These are phyloP conservation scores for Platypus cylindrus DNA, from an alignment of 2,888 invertebrate genomes.

Conservation along the genomic window DNA sequence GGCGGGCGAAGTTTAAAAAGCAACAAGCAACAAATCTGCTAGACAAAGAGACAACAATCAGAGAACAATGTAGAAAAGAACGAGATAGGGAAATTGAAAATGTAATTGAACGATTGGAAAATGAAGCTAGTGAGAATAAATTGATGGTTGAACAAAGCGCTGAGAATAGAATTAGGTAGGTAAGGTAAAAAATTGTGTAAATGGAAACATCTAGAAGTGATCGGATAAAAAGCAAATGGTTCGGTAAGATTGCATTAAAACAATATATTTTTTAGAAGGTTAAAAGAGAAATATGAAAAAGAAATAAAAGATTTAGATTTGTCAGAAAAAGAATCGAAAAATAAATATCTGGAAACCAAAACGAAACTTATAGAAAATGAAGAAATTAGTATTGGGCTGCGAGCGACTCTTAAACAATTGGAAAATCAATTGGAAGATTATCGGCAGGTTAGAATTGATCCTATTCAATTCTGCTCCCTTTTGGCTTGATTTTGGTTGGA, in stretches of 20 bases:
- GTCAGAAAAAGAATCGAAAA: conserved; percentile 51
- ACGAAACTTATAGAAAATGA: conserved; percentile 53
- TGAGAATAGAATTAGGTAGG: conserved; percentile 36
- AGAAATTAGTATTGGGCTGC: conserved; percentile 42
- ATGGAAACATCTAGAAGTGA: no score
- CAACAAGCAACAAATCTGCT: conserved; percentile 48
- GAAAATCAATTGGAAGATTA: conserved; percentile 51
- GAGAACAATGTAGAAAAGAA: conserved; percentile 57
- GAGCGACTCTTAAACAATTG: conserved; percentile 51
- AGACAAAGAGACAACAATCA: conserved; percentile 54
- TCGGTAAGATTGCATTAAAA: neutral
- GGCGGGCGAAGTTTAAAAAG: conserved; percentile 47
- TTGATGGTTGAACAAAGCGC: conserved; percentile 48
- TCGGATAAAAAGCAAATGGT: neutral
- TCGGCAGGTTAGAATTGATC: conserved; percentile 41
- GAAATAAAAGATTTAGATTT: conserved; percentile 55
- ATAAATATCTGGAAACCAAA: conserved; percentile 54
- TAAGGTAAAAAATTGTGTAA: neutral
- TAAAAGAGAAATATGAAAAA: conserved; percentile 63
- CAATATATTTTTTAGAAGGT: conserved; percentile 38
- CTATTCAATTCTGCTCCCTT: neutral
- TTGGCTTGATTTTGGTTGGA: neutral
- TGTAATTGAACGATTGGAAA: conserved; percentile 55
- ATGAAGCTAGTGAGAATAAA: conserved; percentile 48
- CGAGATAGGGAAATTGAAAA: conserved; percentile 68